Base-by-base conservation (phyloP, 2,797 vertebrate species). In the Mormyrops boulengeri region DNA sequence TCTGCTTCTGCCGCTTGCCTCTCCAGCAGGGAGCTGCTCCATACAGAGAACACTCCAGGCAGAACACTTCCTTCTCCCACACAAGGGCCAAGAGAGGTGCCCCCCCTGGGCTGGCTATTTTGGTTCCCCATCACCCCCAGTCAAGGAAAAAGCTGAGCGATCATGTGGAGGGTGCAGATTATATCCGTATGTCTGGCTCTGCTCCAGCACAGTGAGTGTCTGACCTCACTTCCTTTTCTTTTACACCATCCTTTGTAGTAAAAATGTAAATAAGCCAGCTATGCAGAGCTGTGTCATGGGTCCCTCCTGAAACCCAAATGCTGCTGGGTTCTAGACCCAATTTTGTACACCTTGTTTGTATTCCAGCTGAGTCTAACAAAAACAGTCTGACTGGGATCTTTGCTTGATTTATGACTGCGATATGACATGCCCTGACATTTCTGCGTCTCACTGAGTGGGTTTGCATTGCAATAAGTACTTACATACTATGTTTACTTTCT, bases 181-280 rank as follows among this genome's bases (percentile, higher is more conserved):
- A 93, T 91, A 95, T 95, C 95, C 96, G 96, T 95, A 94, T 96
- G 95, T 92, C 90, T 91, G 88, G 89, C 90, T 50, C 89, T 89
- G 53, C 85, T 92, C 90, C 90, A 90, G 91, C 89, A 89, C 92
- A 88, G 44, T 91, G 26, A 87, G 73, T 4, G 50, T 87, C 53
- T 87, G 53, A 60, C 50, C 34, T 57, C 53, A 87, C 85, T 87
- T 87, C 85, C 85, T 87, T 44, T 87, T 19, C 53, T 87, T 60
- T 87, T 17, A 55, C 30, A 87, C 85, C 34, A 41, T 41, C 85
- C 85, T 53, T 14, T 41, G 34, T 52, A 87, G 50, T 57, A 55
- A 87, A 60, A 22, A n/a, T 87, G 38, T 2, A 52, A 86, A 55
- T 87, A 30, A 34, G 30, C 50, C 22, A 30, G 7, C 22, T 7